Evolutionary conservation across 2,888 invertebrate species (phyloP), one percentile per base, ranked within the genome.

Genomic region (Polyommatus iphigenia): DNA sequence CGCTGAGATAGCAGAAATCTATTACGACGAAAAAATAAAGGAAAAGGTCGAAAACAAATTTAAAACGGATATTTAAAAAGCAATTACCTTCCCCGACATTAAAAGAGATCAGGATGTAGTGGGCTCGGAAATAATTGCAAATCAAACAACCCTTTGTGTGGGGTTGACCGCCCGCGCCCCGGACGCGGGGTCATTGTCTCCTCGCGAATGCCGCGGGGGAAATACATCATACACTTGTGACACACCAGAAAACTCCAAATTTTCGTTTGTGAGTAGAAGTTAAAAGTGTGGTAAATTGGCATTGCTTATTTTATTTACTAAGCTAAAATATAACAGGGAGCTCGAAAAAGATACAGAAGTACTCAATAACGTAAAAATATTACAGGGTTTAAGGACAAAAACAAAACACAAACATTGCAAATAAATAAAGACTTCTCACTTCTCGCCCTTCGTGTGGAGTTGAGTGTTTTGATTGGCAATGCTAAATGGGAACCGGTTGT

Each of bases 81-180:
- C 36, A 72, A 77, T 77, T 41, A 71, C 71, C 32, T 77, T 77
- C 72, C 32, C 75, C 75, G 46, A 71, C 71, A 72, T 77, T 77
- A 77, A 36, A 71, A 59, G 41, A 72, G 67, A 77, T 67, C 72
- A 57, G 36, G 71, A 77, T 72, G 57, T 57, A 77, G 77, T 77
- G 77, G 77, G 71, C 54, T 77, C 57, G 54, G 59, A 77, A 71
- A 72, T 77, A 77, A 77, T 82, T 83, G 82, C 81, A 79, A 82
- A 82, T 82, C 82, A 80, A 82, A 83, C 81, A 81, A 82, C 79
- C 78, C 80, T 80, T 75, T 50, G 77, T 81, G 79, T 83, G 84
- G 85, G 85, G 86, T 84, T 84, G 82, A 82, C 82, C 82, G 80
- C 80, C 80, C 81, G 76, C 77, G 76, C 78, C 46, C 81, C 81